Evolutionary conservation across 2,888 invertebrate species (phyloP).

Genomic region (Phorcus lineatus): DNA sequence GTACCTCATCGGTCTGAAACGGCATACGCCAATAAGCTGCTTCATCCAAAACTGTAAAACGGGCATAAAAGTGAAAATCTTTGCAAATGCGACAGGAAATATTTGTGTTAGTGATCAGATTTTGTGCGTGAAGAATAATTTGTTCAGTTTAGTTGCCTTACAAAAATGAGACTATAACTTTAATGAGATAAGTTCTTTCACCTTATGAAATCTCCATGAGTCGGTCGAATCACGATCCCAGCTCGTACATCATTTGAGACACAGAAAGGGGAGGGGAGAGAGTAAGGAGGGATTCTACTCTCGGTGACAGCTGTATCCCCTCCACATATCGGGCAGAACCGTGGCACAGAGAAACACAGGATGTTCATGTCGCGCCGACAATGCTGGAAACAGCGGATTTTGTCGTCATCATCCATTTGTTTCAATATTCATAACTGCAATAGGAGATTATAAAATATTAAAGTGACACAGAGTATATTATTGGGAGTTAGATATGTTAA

Average conservation of each 20-base stretch:
- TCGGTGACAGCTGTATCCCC: slow-evolving; percentile 79
- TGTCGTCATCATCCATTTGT: neutral
- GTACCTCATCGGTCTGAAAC: no score
- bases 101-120: no score
- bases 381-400: slow-evolving; percentile 91
- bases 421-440: neutral
- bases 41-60: no score
- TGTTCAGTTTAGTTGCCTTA: no score
- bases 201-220: slow-evolving; percentile 91
- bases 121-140: no score
- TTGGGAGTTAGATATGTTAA: no score
- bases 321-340: slow-evolving; percentile 86
- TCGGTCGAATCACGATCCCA: slow-evolving; percentile 90
- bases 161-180: no score
- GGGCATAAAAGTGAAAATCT: no score
- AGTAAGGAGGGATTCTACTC: slow-evolving; percentile 84
- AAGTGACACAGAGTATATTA: no score
- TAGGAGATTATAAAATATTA: no score
- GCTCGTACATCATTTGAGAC: slow-evolving; percentile 88
- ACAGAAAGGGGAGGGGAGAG: slow-evolving; percentile 89
- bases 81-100: no score
- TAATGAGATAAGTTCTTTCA: slow-evolving; percentile 39
- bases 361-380: slow-evolving; percentile 85
- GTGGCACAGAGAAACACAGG: slow-evolving; percentile 88
- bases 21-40: no score